phyloP scores from a whole-genome alignment of 2,888 invertebrate genomes.

The Chalcis sispes region DNA sequence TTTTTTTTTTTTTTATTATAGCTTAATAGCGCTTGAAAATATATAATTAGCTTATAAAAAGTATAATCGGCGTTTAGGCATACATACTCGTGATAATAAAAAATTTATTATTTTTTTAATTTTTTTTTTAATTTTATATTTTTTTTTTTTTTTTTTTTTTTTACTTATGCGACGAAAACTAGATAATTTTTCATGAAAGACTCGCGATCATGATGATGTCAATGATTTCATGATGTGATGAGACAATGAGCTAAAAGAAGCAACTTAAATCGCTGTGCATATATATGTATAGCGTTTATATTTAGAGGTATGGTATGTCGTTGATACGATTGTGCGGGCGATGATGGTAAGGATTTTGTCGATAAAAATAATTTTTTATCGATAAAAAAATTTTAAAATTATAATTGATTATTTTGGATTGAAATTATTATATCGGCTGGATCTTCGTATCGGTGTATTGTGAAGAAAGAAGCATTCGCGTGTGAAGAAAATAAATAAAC shows the following conservation, averaged over 20 bases:
- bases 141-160: too few species aligned
- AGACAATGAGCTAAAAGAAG: conserved; percentile 63
- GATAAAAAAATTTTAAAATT: background rate
- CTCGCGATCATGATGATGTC: conserved; percentile 51
- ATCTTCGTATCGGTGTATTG: background rate
- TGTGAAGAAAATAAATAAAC: conserved; percentile 40
- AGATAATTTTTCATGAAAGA: conserved; percentile 46
- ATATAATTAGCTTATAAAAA: conserved; percentile 24
- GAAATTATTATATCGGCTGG: conserved; percentile 40
- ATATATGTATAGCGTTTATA: conserved; percentile 5
- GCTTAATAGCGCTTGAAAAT: conserved; percentile 20
- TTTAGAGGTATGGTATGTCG: conserved; percentile 5
- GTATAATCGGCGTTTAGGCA: conserved; percentile 18
- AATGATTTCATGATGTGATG: conserved; percentile 63
- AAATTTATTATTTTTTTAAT: too few species aligned
- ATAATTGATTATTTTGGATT: background rate
- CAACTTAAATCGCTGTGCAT: conserved; percentile 58
- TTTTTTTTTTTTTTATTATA: conserved; percentile 27
- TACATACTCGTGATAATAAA: conserved; percentile 15
- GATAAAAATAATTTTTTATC: conserved; percentile 39
- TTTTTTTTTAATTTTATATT: too few species aligned
- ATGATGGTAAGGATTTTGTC: conserved; percentile 24
- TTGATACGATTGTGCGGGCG: conserved; percentile 26
- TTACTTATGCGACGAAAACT: conserved; percentile 36
- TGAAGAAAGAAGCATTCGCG: conserved; percentile 28